Evolutionary conservation across 1,140 invertebrate genomes (phyloP).

Genomic region (Hypsibius dujardini): DNA sequence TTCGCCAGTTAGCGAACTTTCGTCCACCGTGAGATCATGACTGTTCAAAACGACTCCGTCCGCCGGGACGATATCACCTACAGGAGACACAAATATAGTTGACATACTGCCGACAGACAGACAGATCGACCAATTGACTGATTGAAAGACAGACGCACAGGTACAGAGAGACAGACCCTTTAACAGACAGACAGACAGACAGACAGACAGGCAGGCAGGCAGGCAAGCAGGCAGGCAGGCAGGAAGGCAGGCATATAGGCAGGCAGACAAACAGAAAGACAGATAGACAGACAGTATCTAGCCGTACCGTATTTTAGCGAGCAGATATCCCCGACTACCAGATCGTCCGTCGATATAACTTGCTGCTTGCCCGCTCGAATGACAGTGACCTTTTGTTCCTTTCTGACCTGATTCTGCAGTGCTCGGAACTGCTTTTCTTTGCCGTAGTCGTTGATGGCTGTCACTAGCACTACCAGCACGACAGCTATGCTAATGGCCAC

Average conservation of each 20-base stretch:
- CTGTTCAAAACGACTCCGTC: conserved; percentile 30
- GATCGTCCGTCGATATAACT: conserved; percentile 37
- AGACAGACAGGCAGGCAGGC: too few species aligned
- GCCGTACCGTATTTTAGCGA: conserved; percentile 54
- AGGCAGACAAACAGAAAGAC: too few species aligned
- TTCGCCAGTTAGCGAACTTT: conserved; percentile 30
- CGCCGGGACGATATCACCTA: conserved; percentile 29
- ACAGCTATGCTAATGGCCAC: not conserved
- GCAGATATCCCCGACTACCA: conserved; percentile 62
- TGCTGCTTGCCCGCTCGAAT: not conserved
- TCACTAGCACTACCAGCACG: not conserved
- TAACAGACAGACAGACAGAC: too few species aligned
- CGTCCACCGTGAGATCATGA: conserved; percentile 31
- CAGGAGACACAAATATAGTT: too few species aligned
- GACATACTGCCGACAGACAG: too few species aligned
- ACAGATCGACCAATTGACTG: too few species aligned
- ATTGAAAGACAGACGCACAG: too few species aligned
- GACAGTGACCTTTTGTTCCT: not conserved
- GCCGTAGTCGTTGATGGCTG: not conserved
- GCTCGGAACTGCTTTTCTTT: not conserved
- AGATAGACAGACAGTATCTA: not conserved
- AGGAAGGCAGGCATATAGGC: too few species aligned
- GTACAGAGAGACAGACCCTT: too few species aligned
- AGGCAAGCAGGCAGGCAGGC: too few species aligned
- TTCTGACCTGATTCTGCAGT: not conserved